Percentiles rank a stretch among this genome's conserved stretches.
These are phyloP conservation scores for Salvelinus fontinalis DNA, from an alignment of 2,113 vertebrate genomes.

Conservation along the genomic window DNA sequence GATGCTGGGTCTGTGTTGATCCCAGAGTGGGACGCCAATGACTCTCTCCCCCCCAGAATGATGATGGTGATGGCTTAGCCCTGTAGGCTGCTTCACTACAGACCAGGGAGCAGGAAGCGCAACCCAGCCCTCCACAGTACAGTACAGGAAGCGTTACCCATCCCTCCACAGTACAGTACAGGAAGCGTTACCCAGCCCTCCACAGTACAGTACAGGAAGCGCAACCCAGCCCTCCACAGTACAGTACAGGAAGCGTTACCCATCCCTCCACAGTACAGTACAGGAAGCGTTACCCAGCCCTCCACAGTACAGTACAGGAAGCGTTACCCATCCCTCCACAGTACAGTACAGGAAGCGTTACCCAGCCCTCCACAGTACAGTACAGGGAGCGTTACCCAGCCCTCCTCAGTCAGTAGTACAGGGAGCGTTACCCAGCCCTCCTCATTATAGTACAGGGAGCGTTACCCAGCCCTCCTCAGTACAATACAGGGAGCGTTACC, in stretches of 20 bases:
- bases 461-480: too few species aligned
- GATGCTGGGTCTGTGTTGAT: neutral
- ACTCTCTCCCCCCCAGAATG: conserved; percentile 3
- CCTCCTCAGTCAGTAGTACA: too few species aligned
- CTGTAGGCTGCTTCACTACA: neutral
- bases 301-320: neutral
- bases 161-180: neutral
- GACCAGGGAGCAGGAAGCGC: neutral
- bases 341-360: too few species aligned
- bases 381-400: too few species aligned
- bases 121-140: neutral
- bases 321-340: too few species aligned
- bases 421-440: neutral
- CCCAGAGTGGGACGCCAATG: conserved; percentile 2
- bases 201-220: neutral
- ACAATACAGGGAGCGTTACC: too few species aligned
- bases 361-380: too few species aligned
- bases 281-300: neutral
- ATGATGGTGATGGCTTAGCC: neutral
- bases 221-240: too few species aligned
- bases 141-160: neutral
- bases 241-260: too few species aligned
- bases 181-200: neutral
- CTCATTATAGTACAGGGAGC: too few species aligned
- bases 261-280: neutral